phyloP scores from a whole-genome alignment of 2,888 invertebrate genomes.

The Exocentrus adspersus region DNA sequence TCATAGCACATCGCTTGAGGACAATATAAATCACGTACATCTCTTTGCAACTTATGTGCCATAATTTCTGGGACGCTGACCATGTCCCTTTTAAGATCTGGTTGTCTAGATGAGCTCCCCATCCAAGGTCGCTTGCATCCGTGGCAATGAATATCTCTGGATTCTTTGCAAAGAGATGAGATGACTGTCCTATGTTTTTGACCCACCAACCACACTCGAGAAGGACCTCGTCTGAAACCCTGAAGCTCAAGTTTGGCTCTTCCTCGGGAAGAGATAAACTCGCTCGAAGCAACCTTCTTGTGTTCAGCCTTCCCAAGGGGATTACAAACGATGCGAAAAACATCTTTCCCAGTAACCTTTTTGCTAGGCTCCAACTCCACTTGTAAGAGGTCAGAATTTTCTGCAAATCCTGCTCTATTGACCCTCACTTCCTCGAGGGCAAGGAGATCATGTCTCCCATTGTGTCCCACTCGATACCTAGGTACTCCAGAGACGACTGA shows the following conservation, averaged over 20 bases:
- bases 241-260: background rate
- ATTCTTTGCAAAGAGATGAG: background rate
- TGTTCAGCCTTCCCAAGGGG: constrained; percentile 32
- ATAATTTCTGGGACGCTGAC: background rate
- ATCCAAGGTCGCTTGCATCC: background rate
- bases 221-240: background rate
- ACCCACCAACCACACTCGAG: background rate
- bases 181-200: background rate
- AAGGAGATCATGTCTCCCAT: constrained; percentile 7
- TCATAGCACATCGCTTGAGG: background rate
- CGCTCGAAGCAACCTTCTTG: constrained; percentile 12
- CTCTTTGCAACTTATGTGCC: background rate
- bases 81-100: background rate
- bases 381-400: background rate
- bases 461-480: constrained; percentile 34
- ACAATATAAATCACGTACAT: constrained; percentile 5
- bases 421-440: constrained; percentile 12
- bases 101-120: background rate
- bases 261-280: constrained; percentile 16
- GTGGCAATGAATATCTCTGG: background rate
- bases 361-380: constrained; percentile 20
- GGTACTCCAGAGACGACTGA: constrained; percentile 2
- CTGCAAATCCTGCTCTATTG: constrained; percentile 15
- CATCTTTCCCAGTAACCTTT: constrained; percentile 24
- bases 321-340: constrained; percentile 30